Evolutionary conservation across 2,797 vertebrate genomes (phyloP).

Genomic region (Bovichtus diacanthus): DNA sequence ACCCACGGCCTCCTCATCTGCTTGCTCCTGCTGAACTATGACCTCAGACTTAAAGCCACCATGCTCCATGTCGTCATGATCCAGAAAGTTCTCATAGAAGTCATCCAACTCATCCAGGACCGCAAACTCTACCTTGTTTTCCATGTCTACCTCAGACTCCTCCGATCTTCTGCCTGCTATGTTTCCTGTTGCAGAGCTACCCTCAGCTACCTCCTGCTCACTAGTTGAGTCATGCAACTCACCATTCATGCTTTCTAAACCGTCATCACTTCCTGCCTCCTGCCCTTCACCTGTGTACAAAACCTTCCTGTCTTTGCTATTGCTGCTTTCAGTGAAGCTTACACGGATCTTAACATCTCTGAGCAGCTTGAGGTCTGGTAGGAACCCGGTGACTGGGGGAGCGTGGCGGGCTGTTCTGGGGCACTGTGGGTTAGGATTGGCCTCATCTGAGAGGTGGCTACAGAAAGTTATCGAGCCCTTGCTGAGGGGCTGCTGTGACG

Average conservation of each 20-base stretch:
- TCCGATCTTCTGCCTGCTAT: conserved; percentile 78
- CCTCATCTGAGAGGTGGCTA: conserved; percentile 87
- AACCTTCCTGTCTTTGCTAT: conserved; percentile 96
- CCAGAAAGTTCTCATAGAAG: conserved; percentile 96
- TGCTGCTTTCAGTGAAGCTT: conserved; percentile 95
- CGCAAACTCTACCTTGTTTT: conserved; percentile 98
- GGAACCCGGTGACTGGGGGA: conserved; percentile 93
- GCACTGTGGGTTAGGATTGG: conserved; percentile 86
- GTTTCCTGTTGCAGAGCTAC: conserved; percentile 84
- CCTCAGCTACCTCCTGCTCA: conserved; percentile 83
- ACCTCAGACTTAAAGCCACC: conserved; percentile 94
- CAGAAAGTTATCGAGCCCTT: conserved; percentile 92
- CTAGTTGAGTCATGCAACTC: conserved; percentile 89
- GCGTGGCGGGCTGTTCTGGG: conserved; percentile 97
- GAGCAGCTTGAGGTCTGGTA: conserved; percentile 96
- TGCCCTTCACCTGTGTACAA: conserved; percentile 93
- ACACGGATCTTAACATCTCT: conserved; percentile 98
- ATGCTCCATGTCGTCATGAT: conserved; percentile 90
- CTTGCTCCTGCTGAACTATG: conserved; percentile 94
- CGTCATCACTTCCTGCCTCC: conserved; percentile 81
- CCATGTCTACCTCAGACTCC: conserved; percentile 90
- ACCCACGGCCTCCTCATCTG: conserved; percentile 89
- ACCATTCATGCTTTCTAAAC: conserved; percentile 89
- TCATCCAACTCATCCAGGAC: conserved; percentile 99
- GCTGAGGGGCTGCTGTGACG: conserved; percentile 88